Base-by-base conservation (phyloP, 1,140 invertebrate genomes). In the Drosophila burlai region DNA sequence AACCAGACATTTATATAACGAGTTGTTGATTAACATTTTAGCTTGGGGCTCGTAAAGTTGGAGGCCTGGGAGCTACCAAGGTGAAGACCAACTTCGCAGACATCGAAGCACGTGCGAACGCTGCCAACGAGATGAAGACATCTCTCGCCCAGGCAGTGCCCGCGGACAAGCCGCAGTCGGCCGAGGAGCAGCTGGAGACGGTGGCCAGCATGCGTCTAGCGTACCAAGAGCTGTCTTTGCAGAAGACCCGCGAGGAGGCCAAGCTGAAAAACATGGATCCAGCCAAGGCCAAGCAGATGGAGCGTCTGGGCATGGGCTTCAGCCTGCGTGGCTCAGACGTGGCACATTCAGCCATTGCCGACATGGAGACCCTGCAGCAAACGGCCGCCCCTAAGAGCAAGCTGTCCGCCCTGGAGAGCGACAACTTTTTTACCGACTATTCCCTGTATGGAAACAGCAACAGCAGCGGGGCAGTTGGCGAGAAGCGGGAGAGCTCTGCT, bases 21-120 rank as follows among this genome's bases (percentile, higher is more conserved):
- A 29, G 8, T 60, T 60, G 3, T 16, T 21, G 2, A 15, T 24
- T 49, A n/a, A n/a, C 10, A 9, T 42, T n/a, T 7, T 36, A 92
- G 91, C 83, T 98, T 65, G 97, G 97, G 15, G 95, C 95, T 34
- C 79, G 83, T 0, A 99, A 98, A 91, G 98, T 97, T 93, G 95
- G 95, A 46, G 97, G 98, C 3, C 93, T 99, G n/a, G 99, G 99
- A 62, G 99, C 98, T n/a, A 98, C 98, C 62, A 97, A 97, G 93
- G 97, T 99, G 8, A 97, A 96, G 83, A 95, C 96, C 15, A 98
- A 99, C 93, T 99, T 99, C 93, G 96, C 96, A n/a, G 98, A 99
- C 87, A 96, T 99, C 49, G 99, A 99, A 94, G 96, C 96, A 82
- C 96, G 97, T 90, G 98, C 97, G 1, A 96, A 96, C 76, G 95